Evolutionary conservation across 2,797 vertebrate species (phyloP).

Genomic region (Thunnus albacares): DNA sequence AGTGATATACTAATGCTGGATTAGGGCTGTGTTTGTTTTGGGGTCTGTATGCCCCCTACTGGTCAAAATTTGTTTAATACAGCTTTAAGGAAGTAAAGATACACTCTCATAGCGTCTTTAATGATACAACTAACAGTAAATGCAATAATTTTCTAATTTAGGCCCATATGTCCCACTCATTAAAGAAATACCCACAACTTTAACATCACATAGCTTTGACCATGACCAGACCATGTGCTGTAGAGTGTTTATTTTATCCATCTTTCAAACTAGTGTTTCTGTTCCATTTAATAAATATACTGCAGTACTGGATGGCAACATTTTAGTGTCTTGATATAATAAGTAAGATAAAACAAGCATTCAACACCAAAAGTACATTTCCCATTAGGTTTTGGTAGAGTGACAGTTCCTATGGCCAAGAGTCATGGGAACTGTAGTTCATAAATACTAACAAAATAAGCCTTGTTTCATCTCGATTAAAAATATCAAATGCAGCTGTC

Average conservation of each 20-base stretch:
- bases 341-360: slow-evolving; percentile 11
- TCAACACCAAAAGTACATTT: background rate
- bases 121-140: background rate
- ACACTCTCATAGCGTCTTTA: background rate
- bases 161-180: background rate
- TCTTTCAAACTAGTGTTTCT: background rate
- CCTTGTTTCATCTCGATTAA: background rate
- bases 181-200: background rate
- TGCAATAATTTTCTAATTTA: background rate
- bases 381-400: background rate
- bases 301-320: background rate
- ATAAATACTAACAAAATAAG: slow-evolving; percentile 2
- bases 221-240: background rate
- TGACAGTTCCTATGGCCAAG: background rate
- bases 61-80: background rate
- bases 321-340: background rate
- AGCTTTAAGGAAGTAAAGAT: background rate
- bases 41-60: background rate
- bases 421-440: slow-evolving; percentile 20
- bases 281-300: background rate
- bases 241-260: background rate
- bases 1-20: background rate
- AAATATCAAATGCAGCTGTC: background rate
- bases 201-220: background rate
- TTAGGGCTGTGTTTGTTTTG: background rate